Evolutionary conservation across 2,888 invertebrate species (phyloP), one percentile per base, ranked within the genome.

Genomic region (Drosophila anomalata): DNA sequence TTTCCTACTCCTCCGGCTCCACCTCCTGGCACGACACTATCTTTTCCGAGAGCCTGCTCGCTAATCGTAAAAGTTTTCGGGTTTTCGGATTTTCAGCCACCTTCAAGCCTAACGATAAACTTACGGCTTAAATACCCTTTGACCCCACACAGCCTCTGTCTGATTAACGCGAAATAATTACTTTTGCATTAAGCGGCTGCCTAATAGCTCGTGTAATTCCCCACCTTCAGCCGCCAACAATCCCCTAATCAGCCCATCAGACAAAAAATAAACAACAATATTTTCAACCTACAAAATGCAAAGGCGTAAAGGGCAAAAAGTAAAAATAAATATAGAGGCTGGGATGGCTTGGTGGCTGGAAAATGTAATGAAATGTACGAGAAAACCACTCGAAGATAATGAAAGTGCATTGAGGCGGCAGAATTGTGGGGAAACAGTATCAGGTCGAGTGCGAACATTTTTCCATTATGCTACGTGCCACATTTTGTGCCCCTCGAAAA

Each of bases 331-430:
- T 12, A 12, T 24, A 29, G 46, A n/a, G 12, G 11, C 20, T 29
- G 36, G 31, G 22, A 2, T 24, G 22, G 22, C 22, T 24, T 4
- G 22, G 5, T 24, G 22, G 51, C 39, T 47, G 14, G 11, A 36
- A 56, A 57, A 39, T 52, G 33, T 55, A 63, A 63, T 55, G 50
- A 44, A 53, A 54, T 22, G 65, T 20, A 60, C 56, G 70, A n/a
- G 67, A 82, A 77, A 84, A 81, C 85, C 89, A 89, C 88, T 87
- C 74, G 69, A 89, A 85, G 85, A 89, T 89, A 89, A 89, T 89
- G 89, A 83, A 88, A 89, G 73, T 77, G 81, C 87, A 85, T 75
- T 86, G 70, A 87, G 70, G 78, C 78, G 78, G 69, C 63, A 74
- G 72, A 66, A 76, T 69, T 68, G 61, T 36, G 60, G 77, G 54